Evolutionary conservation across 2,888 invertebrate genomes (phyloP).

Genomic region (Euclidia mi): DNA sequence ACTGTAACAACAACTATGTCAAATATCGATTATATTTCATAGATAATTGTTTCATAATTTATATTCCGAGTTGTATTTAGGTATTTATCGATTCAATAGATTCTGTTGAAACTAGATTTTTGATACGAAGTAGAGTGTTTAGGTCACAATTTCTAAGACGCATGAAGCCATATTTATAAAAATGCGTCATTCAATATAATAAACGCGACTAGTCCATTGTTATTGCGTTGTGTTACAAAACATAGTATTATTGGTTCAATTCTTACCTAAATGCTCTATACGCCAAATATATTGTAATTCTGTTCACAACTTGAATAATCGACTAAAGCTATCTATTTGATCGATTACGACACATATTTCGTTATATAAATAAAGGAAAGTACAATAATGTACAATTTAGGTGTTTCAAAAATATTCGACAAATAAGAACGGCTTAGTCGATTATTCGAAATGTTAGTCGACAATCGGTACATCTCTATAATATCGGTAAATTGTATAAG

Average conservation of each 20-base stretch:
- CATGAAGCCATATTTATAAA: conserved; percentile 6
- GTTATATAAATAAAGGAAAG: too few species aligned
- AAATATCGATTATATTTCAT: too few species aligned
- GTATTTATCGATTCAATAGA: background rate
- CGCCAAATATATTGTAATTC: background rate
- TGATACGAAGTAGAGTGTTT: background rate
- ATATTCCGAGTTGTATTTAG: too few species aligned
- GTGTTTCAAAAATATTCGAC: too few species aligned
- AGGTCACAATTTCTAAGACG: background rate
- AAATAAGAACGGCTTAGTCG: conserved; percentile 3
- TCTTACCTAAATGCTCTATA: background rate
- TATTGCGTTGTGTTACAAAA: conserved; percentile 4
- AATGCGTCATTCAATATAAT: conserved; percentile 4
- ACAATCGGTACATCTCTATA: conserved; percentile 20
- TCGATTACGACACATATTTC: too few species aligned
- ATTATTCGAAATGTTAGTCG: conserved; percentile 25
- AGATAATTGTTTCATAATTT: too few species aligned
- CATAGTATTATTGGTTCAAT: background rate
- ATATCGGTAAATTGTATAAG: conserved; percentile 12
- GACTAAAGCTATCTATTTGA: conserved; percentile 11
- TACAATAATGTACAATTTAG: too few species aligned
- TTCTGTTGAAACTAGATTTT: background rate
- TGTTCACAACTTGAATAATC: conserved; percentile 23
- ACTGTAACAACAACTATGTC: too few species aligned
- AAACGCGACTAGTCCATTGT: conserved; percentile 14